phyloP scores from a whole-genome alignment of 2,797 vertebrate species.

The Ctenopoma kingsleyae region DNA sequence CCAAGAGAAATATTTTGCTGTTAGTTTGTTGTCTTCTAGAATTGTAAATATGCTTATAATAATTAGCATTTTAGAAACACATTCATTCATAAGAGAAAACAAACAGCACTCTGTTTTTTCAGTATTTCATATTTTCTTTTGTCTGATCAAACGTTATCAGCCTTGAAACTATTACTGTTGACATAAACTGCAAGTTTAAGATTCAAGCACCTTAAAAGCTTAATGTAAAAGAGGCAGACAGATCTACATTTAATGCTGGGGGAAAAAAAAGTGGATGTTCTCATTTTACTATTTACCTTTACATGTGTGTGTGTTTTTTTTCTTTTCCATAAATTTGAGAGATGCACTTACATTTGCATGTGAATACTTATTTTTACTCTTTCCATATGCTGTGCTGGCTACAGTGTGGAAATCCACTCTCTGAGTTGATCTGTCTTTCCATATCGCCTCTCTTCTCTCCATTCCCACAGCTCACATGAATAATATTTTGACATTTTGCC shows the following conservation, averaged over 20 bases:
- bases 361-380: slow-evolving; percentile 54
- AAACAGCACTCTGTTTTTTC: slow-evolving; percentile 1
- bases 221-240: slow-evolving; percentile 21
- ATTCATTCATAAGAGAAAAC: not conserved
- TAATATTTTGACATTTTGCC: slow-evolving; percentile 58
- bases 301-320: slow-evolving; percentile 18
- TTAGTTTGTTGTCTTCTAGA: not conserved
- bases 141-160: not conserved
- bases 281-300: slow-evolving; percentile 35
- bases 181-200: slow-evolving; percentile 25
- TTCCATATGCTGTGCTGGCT: slow-evolving; percentile 7
- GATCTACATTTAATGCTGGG: slow-evolving; percentile 35
- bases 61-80: slow-evolving; percentile 5
- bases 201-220: slow-evolving; percentile 34
- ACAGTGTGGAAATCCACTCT: slow-evolving; percentile 23
- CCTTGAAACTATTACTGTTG: slow-evolving; percentile 6
- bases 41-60: not conserved
- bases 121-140: slow-evolving; percentile 3
- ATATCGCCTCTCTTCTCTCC: slow-evolving; percentile 11
- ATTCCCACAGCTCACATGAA: slow-evolving; percentile 23
- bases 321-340: slow-evolving; percentile 64
- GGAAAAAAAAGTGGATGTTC: slow-evolving; percentile 44
- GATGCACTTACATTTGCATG: slow-evolving; percentile 70
- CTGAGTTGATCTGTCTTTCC: slow-evolving; percentile 28
- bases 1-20: not conserved